These are phyloP conservation scores for Phania funesta DNA, from an alignment of 2,888 invertebrate species.

Conservation along the genomic window DNA sequence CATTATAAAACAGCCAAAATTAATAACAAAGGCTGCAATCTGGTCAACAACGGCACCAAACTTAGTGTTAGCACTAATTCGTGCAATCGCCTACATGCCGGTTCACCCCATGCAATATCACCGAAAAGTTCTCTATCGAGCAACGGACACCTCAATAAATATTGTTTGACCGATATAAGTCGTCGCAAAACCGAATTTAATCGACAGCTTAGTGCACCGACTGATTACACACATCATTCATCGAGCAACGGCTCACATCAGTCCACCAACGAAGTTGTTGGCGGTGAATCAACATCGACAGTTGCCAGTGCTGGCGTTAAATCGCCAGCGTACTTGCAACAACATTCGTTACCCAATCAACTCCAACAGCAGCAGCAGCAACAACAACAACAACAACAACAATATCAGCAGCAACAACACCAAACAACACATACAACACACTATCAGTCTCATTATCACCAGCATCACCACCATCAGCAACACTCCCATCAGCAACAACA, in stretches of 20 bases:
- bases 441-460: conserved; percentile 56
- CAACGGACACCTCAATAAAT: conserved; percentile 78
- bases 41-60: conserved; percentile 75
- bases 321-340: conserved; percentile 69
- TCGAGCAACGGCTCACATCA: conserved; percentile 75
- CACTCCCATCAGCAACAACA: conserved; percentile 59
- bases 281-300: conserved; percentile 76
- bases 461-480: conserved; percentile 41
- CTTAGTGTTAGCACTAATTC: conserved; percentile 75
- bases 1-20: conserved; percentile 75
- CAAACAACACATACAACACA: conserved; percentile 31
- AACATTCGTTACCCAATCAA: conserved; percentile 67
- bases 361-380: conserved; percentile 23
- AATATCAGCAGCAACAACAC: conserved; percentile 26
- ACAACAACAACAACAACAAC: conserved; percentile 29
- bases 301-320: conserved; percentile 75
- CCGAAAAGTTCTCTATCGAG: conserved; percentile 78
- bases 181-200: conserved; percentile 80
- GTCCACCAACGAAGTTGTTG: conserved; percentile 72
- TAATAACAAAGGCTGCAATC: conserved; percentile 78
- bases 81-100: conserved; percentile 74
- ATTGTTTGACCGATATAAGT: conserved; percentile 78
- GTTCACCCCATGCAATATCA: conserved; percentile 72
- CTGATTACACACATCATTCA: conserved; percentile 75
- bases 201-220: conserved; percentile 80